phyloP scores from a whole-genome alignment of 2,888 invertebrate species.

The Cataglyphis altisquamis region DNA sequence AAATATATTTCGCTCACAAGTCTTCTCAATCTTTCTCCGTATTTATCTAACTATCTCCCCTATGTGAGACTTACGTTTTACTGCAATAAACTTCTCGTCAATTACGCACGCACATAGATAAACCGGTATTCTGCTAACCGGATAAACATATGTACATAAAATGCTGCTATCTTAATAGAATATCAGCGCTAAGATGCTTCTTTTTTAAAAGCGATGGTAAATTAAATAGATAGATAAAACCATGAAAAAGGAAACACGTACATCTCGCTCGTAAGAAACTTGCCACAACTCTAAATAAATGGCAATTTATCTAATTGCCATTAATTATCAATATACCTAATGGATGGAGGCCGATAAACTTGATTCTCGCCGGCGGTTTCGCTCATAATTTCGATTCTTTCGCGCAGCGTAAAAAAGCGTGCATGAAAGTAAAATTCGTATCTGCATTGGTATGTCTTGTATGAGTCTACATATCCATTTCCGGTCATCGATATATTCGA shows the following conservation, averaged over 20 bases:
- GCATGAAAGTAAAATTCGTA: constrained; percentile 71
- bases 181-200: background rate
- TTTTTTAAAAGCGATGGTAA: background rate
- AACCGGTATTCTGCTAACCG: constrained; percentile 23
- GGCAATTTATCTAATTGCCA: constrained; percentile 27
- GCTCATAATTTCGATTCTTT: constrained; percentile 25
- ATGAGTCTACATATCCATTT: constrained; percentile 46
- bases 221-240: constrained; percentile 32
- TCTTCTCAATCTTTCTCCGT: constrained; percentile 2
- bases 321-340: constrained; percentile 17
- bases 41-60: background rate
- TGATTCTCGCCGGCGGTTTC: constrained; percentile 8
- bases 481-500: constrained; percentile 56
- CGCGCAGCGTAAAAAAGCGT: background rate
- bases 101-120: constrained; percentile 37
- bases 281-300: constrained; percentile 1
- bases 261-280: background rate
- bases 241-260: background rate
- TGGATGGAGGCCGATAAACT: constrained; percentile 3
- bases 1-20: constrained; percentile 1
- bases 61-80: background rate
- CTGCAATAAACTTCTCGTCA: constrained; percentile 31
- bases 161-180: constrained; percentile 47
- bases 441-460: constrained; percentile 31
- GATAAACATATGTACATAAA: constrained; percentile 1